Evolutionary conservation across 2,113 vertebrate genomes (phyloP), one percentile per base, ranked within the genome.

Genomic region (Taurulus bubalis): DNA sequence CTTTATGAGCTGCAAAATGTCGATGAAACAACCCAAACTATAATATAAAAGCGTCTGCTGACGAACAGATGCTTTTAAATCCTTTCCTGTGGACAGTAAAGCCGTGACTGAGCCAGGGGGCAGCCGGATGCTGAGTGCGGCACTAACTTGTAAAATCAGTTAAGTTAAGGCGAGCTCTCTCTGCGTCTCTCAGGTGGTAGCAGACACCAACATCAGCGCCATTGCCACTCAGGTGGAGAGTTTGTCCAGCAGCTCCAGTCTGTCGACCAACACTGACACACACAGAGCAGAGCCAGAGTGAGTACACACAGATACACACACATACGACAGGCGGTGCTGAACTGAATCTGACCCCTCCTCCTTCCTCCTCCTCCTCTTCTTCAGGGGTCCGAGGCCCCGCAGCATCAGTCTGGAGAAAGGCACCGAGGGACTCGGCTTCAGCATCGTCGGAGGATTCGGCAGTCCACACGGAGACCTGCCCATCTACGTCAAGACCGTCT

Each of bases 401-500:
- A 95, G 91, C 89, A 97, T 99, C 94, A 93, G 94, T 80, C 95
- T 99, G 95, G 97, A 97, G 94, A 99, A 98, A 94, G 97, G 97
- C 67, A 94, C 95, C n/a, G 97, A 98, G 87, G 98, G 98, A 58
- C 95, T 99, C 69, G 98, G 98, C 90, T 98, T 99, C 95, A 99
- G 97, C 93, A 97, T 99, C 85, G 97, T 99, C 8, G 98, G 98
- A 11, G 98, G 98, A 10, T 97, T 96, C 56, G 97, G 98, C 78
- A 98, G 97, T 92, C 97, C 98, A 71, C 98, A 98, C 42, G 97
- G 98, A 94, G 98, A 99, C 93, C 96, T 99, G 90, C 98, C 98
- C 28, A 98, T 99, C 94, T 99, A 99, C 87, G 96, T 99, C 91
- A 99, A 99, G 95, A 98, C 98, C 10, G 96, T 99, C 93, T 99